phyloP scores from a whole-genome alignment of 35 echinoderm and acorn worm species.

The Apostichopus californicus region DNA sequence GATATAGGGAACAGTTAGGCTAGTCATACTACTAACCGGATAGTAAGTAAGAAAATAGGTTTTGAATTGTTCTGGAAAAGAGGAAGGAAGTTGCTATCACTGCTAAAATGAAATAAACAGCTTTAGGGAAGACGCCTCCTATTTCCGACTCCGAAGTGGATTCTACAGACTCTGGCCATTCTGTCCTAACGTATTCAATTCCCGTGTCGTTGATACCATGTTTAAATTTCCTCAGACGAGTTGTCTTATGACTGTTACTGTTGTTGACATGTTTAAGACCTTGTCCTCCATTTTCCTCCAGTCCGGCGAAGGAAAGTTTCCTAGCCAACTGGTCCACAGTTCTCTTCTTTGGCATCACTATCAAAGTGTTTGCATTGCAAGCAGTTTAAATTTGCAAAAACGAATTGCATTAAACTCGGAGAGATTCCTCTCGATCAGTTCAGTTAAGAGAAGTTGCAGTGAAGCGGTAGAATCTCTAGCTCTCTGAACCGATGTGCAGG shows the following conservation, averaged over 20 bases:
- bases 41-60: background rate
- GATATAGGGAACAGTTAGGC: background rate
- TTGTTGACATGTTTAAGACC: background rate
- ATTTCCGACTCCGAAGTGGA: background rate
- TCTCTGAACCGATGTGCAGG: too few species aligned
- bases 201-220: too few species aligned
- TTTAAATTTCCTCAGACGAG: too few species aligned
- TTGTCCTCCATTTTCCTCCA: background rate
- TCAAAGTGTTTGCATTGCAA: background rate
- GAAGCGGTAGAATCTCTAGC: background rate
- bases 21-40: background rate
- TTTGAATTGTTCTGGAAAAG: background rate
- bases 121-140: constrained; percentile 2
- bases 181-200: too few species aligned
- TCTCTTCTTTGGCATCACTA: constrained; percentile 24
- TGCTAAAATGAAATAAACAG: constrained; percentile 6
- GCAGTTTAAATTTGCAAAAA: too few species aligned
- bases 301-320: background rate
- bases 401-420: too few species aligned
- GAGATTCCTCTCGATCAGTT: too few species aligned
- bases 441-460: too few species aligned
- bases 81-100: background rate
- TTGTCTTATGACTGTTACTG: too few species aligned
- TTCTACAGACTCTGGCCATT: background rate
- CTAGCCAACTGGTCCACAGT: background rate